A percentile compares a stretch with the other conserved stretches of the same genome.
Evolutionary conservation across 2,113 vertebrate species (phyloP).

Genomic region (Rhinolophus sinicus): DNA sequence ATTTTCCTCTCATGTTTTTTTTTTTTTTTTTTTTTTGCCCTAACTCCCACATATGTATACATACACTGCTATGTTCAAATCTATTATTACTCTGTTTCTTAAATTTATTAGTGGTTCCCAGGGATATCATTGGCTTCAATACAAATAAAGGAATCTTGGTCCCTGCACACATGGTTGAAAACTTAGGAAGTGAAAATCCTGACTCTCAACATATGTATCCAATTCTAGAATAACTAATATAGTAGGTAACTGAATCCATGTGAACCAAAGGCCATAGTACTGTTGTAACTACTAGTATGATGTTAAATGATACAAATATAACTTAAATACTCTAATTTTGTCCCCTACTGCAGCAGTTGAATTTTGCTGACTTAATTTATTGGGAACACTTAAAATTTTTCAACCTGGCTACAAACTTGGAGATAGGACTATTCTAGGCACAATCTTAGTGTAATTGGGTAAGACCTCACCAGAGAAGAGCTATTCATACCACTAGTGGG

Average conservation of each 20-base stretch:
- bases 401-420: neutral
- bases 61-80: neutral
- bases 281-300: neutral
- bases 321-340: neutral
- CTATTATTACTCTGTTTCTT: neutral
- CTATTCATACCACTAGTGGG: neutral
- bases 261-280: neutral
- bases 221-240: neutral
- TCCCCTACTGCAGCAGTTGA: neutral
- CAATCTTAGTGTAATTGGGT: neutral
- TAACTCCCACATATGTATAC: neutral
- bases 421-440: neutral
- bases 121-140: neutral
- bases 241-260: neutral
- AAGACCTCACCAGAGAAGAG: neutral
- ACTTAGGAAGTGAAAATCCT: neutral
- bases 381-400: conserved; percentile 22
- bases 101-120: neutral
- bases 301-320: neutral
- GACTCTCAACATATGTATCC: neutral
- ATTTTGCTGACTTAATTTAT: conserved; percentile 44
- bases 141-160: neutral
- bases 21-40: neutral
- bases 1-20: neutral
- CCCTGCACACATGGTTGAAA: neutral